Conservation (phyloP, 2,888 invertebrate genomes). For the Vandiemenella viatica region DNA sequence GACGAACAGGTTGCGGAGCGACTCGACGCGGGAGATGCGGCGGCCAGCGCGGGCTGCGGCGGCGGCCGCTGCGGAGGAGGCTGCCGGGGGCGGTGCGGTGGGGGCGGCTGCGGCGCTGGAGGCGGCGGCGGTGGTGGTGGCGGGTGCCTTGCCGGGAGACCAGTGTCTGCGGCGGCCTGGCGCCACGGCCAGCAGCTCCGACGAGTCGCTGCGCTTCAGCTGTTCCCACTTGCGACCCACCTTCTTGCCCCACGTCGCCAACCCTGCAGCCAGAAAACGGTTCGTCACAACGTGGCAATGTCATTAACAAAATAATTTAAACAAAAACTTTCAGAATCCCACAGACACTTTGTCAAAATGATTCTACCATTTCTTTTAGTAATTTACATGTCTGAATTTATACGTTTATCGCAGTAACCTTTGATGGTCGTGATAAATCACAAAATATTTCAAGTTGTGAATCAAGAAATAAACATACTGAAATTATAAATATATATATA, state of each 20-base stretch:
- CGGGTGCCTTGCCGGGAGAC: constrained; percentile 26
- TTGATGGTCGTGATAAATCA: neutral
- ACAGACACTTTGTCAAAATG: neutral
- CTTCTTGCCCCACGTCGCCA: constrained; percentile 43
- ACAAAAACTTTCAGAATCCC: neutral
- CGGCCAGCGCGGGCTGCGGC: constrained; percentile 21
- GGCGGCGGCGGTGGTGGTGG: constrained; percentile 24
- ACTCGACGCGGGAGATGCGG: constrained; percentile 37
- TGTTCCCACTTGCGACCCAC: constrained; percentile 45
- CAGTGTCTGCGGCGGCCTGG: constrained; percentile 30
- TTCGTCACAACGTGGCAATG: neutral
- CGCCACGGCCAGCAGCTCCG: constrained; percentile 33
- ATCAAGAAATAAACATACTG: too few relatives aligned
- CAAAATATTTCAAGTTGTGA: too few relatives aligned
- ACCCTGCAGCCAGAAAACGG: constrained; percentile 28
- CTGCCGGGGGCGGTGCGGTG: constrained; percentile 13
- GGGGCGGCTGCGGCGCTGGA: constrained; percentile 29
- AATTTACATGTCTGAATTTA: too few relatives aligned
- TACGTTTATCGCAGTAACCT: neutral
- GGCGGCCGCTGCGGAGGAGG: constrained; percentile 19
- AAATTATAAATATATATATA: too few relatives aligned
- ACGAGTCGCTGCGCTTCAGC: constrained; percentile 40
- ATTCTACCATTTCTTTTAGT: neutral
- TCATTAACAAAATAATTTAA: neutral
- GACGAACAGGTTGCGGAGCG: constrained; percentile 35